Conservation (phyloP, 2,888 invertebrate species). For the Drosophila falleni region DNA sequence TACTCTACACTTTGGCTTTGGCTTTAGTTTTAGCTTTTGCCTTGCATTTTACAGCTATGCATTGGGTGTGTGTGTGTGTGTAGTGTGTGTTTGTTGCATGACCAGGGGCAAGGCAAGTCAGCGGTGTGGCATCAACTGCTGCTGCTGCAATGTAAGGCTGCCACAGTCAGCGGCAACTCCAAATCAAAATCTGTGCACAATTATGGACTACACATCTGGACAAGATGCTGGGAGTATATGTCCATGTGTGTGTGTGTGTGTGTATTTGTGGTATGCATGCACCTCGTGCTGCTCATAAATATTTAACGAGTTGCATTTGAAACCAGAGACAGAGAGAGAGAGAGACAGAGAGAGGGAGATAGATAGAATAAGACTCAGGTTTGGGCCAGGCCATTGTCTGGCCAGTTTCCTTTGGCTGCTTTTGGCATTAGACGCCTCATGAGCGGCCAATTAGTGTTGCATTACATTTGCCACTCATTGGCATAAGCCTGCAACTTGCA, state of each 20-base stretch:
- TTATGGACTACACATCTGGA: constrained; percentile 81
- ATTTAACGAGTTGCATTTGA: constrained; percentile 78
- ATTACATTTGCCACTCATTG: constrained; percentile 74
- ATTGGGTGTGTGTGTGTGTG: constrained; percentile 29
- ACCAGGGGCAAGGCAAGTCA: constrained; percentile 75
- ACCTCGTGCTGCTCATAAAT: constrained; percentile 81
- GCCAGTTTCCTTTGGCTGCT: constrained; percentile 33
- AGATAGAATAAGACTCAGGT: not conserved
- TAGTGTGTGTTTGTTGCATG: constrained; percentile 37
- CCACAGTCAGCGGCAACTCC: constrained; percentile 54
- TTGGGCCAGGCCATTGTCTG: constrained; percentile 65
- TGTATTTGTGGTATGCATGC: constrained; percentile 59
- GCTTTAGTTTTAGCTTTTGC: constrained; percentile 44
- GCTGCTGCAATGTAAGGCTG: not conserved
- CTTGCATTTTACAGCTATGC: constrained; percentile 72
- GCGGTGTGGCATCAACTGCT: constrained; percentile 25
- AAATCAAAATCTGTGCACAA: constrained; percentile 82
- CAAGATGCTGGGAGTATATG: constrained; percentile 40
- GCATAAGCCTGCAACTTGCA: constrained; percentile 45
- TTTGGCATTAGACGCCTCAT: constrained; percentile 77
- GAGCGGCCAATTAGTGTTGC: constrained; percentile 79
- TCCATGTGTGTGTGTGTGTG: constrained; percentile 18
- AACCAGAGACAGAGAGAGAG: constrained; percentile 27
- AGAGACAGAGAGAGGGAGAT: not conserved
- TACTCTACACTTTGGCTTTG: constrained; percentile 59